Base-by-base conservation (phyloP, 2,797 vertebrate species). In the Rhinogobio ventralis region DNA sequence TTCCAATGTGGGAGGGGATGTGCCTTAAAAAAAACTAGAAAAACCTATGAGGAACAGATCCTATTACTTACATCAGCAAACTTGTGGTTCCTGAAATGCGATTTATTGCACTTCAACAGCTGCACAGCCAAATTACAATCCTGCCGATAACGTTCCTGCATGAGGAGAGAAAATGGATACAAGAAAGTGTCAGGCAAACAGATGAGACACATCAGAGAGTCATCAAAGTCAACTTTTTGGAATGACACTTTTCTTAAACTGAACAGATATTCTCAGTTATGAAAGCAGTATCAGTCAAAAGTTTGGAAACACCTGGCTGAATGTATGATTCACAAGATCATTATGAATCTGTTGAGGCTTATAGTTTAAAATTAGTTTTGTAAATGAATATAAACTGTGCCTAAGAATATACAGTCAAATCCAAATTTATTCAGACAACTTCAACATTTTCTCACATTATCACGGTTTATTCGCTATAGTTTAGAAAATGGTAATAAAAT, bases 41-140 rank as follows among this genome's bases (percentile, higher is more conserved):
- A 14, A 15, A 14, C 7, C 49, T 57, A 14, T 45, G 30, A 53
- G 57, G 19, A 55, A 42, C 72, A 53, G n/a, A 69, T 45, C 1
- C 25, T 36, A 45, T 46, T 72, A 96, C 97, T 98, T 91, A 99
- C 98, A 15, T 99, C 98, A 62, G 98, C 97, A 77, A 99, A 97
- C 91, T 99, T 99, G 95, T 99, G 98, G 92, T 97, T 98, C 90
- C 98, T 97, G 94, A 99, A 99, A 89, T 99, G 98, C 2, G 98
- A 99, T 92, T 99, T 99, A 94, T 99, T 99, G 93, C 98, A 99
- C 90, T 99, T 99, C 84, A 99, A 95, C 79, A 99, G 96, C 93
- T 98, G 98, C 75, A 99, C 98, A 0, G 98, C 98, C 81, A 99
- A 92, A 91, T 99, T 99, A 90, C 98, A 99, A 92, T 99, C 98